These are phyloP conservation scores for Syrphus vitripennis DNA, from an alignment of 2,888 invertebrate genomes.

Conservation along the genomic window DNA sequence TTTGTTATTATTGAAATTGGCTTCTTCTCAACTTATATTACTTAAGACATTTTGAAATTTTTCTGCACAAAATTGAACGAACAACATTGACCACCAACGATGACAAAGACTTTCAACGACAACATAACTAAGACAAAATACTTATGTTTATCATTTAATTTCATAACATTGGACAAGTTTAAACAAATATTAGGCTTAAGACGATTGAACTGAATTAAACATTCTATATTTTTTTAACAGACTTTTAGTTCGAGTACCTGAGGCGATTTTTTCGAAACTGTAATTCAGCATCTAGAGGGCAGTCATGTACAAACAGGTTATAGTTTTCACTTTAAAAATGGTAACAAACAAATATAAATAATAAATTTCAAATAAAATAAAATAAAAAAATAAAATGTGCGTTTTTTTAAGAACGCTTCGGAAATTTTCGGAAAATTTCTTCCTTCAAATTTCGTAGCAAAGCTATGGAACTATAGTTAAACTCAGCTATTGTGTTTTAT, in stretches of 20 bases:
- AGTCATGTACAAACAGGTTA: constrained; percentile 80
- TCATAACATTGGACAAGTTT: background rate
- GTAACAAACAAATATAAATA: background rate
- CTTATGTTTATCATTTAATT: background rate
- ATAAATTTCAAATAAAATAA: background rate
- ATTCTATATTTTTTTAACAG: background rate
- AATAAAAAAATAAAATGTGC: background rate
- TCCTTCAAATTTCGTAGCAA: no score
- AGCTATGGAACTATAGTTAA: no score
- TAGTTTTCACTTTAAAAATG: constrained; percentile 77
- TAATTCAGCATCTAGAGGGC: constrained; percentile 81
- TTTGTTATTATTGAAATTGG: no score
- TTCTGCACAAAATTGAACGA: constrained; percentile 47
- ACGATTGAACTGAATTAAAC: background rate
- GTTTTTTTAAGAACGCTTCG: no score
- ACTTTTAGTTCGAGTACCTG: constrained; percentile 77
- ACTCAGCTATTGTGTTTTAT: no score
- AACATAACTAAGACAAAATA: background rate
- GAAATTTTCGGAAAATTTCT: no score
- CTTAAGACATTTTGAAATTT: constrained; percentile 18
- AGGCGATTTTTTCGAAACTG: constrained; percentile 80
- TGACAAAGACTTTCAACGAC: background rate
- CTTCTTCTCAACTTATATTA: no score
- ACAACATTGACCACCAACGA: background rate
- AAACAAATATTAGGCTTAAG: background rate